Conservation (phyloP, 1,140 invertebrate species). For the Drosophila saltans region DNA sequence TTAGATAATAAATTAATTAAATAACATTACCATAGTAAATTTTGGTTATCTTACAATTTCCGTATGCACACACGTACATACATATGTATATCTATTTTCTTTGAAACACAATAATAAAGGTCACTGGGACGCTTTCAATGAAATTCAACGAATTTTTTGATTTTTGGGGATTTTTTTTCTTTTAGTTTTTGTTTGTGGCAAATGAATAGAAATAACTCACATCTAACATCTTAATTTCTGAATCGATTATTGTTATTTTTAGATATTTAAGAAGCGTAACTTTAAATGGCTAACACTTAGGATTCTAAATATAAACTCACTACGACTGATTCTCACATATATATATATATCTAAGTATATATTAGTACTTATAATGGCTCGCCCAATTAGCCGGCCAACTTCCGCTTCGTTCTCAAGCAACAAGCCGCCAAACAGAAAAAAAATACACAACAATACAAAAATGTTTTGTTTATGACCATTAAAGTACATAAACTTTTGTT, state of each 20-base stretch:
- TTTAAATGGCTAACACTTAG: background rate
- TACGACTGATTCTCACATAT: background rate
- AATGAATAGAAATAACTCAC: background rate
- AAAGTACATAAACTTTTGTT: constrained; percentile 22
- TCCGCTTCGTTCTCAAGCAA: constrained; percentile 9
- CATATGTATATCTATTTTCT: background rate
- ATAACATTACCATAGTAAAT: constrained; percentile 59
- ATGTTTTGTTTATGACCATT: constrained; percentile 6
- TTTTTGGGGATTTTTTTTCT: background rate
- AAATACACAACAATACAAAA: background rate
- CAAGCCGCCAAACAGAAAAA: background rate
- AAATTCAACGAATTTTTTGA: constrained; percentile 4
- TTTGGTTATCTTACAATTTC: constrained; percentile 44
- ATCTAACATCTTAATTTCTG: constrained; percentile 1
- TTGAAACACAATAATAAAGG: constrained; percentile 43
- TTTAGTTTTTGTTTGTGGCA: background rate
- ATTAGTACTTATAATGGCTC: constrained; percentile 13
- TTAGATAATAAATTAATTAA: constrained; percentile 45
- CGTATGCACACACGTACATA: constrained; percentile 30
- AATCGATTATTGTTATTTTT: constrained; percentile 18
- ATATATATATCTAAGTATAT: background rate
- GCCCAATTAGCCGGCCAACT: constrained; percentile 13
- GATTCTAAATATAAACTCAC: constrained; percentile 19
- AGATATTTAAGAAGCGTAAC: constrained; percentile 1
- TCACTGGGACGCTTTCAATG: constrained; percentile 48